Percentiles rank a stretch among this genome's conserved stretches.
Evolutionary conservation across 2,797 vertebrate genomes (phyloP).

Genomic region (Myotis daubentonii): DNA sequence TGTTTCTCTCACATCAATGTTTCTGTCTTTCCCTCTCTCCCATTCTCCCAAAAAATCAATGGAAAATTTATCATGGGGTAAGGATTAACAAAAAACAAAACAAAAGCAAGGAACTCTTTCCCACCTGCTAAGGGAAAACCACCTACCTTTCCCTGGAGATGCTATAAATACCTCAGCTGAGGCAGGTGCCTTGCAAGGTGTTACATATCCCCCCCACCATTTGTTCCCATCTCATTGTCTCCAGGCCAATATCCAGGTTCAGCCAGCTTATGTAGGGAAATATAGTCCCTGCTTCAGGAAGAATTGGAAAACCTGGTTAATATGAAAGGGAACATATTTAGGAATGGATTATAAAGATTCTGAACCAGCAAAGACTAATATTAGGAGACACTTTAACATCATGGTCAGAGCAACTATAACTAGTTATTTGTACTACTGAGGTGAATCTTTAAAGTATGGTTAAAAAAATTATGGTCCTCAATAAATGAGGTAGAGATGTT

Average conservation of each 20-base stretch:
- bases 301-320: neutral
- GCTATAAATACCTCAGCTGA: neutral
- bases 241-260: neutral
- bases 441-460: neutral
- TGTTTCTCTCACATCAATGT: too few species aligned
- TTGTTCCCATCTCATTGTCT: neutral
- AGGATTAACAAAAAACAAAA: too few species aligned
- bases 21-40: too few species aligned
- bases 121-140: neutral
- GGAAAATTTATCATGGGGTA: too few species aligned
- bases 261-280: neutral
- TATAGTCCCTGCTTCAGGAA: neutral
- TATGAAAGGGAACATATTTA: neutral
- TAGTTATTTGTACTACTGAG: neutral
- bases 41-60: too few species aligned
- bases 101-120: neutral
- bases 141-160: neutral
- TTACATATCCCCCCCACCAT: neutral
- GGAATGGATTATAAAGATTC: neutral
- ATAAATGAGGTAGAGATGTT: neutral
- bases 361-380: neutral
- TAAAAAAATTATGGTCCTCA: fast-evolving
- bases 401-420: neutral
- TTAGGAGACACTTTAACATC: neutral
- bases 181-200: neutral